Conservation (phyloP, 2,888 invertebrate species). For the Pecten maximus region DNA sequence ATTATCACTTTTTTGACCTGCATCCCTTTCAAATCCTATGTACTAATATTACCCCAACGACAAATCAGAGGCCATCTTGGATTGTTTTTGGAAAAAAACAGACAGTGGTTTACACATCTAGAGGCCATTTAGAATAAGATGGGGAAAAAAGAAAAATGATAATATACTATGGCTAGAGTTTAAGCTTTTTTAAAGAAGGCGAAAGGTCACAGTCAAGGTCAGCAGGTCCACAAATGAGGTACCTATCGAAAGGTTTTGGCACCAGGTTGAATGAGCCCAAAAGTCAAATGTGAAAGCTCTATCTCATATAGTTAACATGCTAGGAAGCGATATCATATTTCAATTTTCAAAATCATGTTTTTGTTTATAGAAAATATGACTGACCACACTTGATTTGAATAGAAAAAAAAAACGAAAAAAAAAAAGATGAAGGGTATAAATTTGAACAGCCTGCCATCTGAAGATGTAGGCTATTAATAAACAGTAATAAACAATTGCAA, state of each 20-base stretch:
- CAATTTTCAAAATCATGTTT: neutral
- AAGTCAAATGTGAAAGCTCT: neutral
- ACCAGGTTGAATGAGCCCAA: neutral
- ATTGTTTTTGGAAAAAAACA: too few relatives aligned
- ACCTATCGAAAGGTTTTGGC: neutral
- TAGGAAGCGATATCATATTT: neutral
- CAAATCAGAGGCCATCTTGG: too few relatives aligned
- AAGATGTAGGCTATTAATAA: neutral
- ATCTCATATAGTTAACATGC: neutral
- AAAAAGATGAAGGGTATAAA: neutral
- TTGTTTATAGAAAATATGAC: neutral
- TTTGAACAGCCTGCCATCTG: neutral
- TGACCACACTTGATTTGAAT: neutral
- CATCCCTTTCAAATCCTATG: too few relatives aligned
- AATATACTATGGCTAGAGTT: neutral
- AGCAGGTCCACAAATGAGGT: neutral
- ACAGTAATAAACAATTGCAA: neutral
- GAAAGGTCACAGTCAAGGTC: neutral
- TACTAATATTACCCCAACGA: too few relatives aligned
- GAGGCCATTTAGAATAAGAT: too few relatives aligned
- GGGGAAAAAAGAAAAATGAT: neutral
- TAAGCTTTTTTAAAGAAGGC: neutral
- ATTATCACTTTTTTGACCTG: too few relatives aligned
- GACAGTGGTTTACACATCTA: too few relatives aligned
- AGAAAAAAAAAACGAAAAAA: neutral